These are phyloP conservation scores for Macrosoma leucophasiata DNA, from an alignment of 2,888 invertebrate species.

Conservation along the genomic window DNA sequence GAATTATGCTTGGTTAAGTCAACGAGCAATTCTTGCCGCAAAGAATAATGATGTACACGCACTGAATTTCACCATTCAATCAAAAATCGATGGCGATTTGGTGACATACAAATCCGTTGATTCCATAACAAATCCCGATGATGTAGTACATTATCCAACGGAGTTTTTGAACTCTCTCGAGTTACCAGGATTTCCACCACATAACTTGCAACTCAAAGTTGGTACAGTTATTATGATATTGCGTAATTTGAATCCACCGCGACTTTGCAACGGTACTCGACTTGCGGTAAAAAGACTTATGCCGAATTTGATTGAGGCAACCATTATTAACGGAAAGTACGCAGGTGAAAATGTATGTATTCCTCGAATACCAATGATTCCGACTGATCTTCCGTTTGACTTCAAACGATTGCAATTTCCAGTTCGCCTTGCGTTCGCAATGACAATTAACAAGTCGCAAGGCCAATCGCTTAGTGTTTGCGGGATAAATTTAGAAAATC, in stretches of 20 bases:
- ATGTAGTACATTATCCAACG: slow-evolving; percentile 18
- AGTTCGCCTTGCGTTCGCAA: slow-evolving; percentile 20
- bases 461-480: slow-evolving; percentile 27
- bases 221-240: slow-evolving; percentile 28
- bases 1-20: slow-evolving; percentile 21
- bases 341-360: slow-evolving; percentile 28
- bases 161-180: slow-evolving; percentile 21
- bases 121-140: slow-evolving; percentile 15
- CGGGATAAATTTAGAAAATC: slow-evolving; percentile 25
- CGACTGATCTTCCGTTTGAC: slow-evolving; percentile 7
- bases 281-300: slow-evolving; percentile 24
- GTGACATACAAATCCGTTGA: slow-evolving; percentile 18
- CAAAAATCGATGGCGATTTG: slow-evolving; percentile 17
- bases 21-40: slow-evolving; percentile 21
- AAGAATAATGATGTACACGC: slow-evolving; percentile 21
- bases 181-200: slow-evolving; percentile 26
- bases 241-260: slow-evolving; percentile 27
- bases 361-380: slow-evolving; percentile 1
- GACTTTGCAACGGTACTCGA: slow-evolving; percentile 27
- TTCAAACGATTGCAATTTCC: slow-evolving; percentile 3
- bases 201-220: slow-evolving; percentile 26
- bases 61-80: slow-evolving; percentile 22
- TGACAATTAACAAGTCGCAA: slow-evolving; percentile 29
- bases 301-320: slow-evolving; percentile 25
- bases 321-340: slow-evolving; percentile 28